Percentiles rank a stretch among this genome's conserved stretches.
These are phyloP conservation scores for Siderastrea siderea DNA, from an alignment of 92 coral and sea anemone genomes.

Conservation along the genomic window DNA sequence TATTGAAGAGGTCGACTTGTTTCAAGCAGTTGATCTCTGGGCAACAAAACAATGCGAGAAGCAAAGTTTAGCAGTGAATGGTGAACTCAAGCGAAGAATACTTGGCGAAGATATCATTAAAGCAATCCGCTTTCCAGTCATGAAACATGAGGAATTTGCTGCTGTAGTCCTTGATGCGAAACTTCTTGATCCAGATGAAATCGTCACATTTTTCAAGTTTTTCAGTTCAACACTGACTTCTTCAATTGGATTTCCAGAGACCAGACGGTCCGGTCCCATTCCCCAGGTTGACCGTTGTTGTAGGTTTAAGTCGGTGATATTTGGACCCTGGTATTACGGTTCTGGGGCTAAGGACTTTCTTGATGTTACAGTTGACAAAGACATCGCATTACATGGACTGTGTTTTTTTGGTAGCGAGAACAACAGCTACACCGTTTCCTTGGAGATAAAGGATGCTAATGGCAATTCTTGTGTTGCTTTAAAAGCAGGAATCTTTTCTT, in stretches of 20 bases:
- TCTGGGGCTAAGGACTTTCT: not conserved
- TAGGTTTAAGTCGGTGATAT: not conserved
- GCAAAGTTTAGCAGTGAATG: not conserved
- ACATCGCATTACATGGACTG: constrained; percentile 1
- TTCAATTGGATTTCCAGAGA: not conserved
- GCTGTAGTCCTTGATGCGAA: not conserved
- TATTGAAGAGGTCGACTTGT: constrained; percentile 59
- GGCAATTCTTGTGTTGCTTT: not conserved
- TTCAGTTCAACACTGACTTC: not conserved
- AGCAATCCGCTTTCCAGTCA: constrained; percentile 12
- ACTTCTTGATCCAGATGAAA: not conserved
- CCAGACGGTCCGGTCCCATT: not conserved
- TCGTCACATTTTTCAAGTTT: not conserved
- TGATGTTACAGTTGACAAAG: not conserved
- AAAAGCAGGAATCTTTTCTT: not conserved
- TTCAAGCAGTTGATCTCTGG: too few species aligned
- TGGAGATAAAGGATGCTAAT: not conserved
- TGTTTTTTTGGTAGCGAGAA: not conserved
- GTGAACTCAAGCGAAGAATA: not conserved
- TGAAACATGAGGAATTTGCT: not conserved
- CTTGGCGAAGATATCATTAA: not conserved
- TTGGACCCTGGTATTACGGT: not conserved
- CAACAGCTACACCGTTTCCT: not conserved
- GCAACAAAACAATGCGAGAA: too few species aligned
- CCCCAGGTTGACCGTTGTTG: not conserved